Evolutionary conservation across 2,888 invertebrate species (phyloP), one percentile per base, ranked within the genome.

Genomic region (Pollenia labialis): DNA sequence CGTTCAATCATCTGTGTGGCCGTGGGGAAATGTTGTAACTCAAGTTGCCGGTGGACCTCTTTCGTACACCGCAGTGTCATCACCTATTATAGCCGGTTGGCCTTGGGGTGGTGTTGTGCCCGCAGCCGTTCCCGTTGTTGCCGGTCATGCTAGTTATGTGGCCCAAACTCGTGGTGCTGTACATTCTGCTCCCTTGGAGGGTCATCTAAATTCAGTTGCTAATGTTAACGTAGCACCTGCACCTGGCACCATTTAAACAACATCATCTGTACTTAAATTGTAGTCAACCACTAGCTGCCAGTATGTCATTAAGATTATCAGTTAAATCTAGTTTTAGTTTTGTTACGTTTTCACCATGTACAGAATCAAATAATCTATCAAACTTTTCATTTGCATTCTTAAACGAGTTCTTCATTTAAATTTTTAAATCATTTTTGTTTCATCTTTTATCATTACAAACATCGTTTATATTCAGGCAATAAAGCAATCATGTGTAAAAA

Each of bases 181-280:
- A 2, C 85, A 85, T 16, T 18, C 85, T 50, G 85, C 85, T 52
- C 82, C 85, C 9, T 75, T 86, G 79, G 82, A 68, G 0, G 85
- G 85, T 40, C 85, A 82, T 16, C 48, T 82, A 7, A 69, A 76
- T 18, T 82, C 82, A 2, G 85, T 86, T 11, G 81, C 85, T 4
- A 85, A 81, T 46, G 72, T 85, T 3, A 85, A 85, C 58, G 71
- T 88, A 9, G 87, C 88, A 23, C 85, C 89, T 10, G 87, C 88
- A 48, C 87, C 88, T 10, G 88, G 86, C 40, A 87, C 86, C 42
- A 56, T 68, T 52, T 88, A 87, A 82, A 2, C 54, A 18, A 8
- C 23, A 11, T 10, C 23, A 32, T 14, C 7, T 32, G 32, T 32
- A 1, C 6, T 6, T 32, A 6, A 32, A 32, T 4, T 32, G 14